Percentiles rank a stretch among this genome's conserved stretches.
Conservation (phyloP, 2,113 vertebrate species). For the Calonectris borealis region DNA sequence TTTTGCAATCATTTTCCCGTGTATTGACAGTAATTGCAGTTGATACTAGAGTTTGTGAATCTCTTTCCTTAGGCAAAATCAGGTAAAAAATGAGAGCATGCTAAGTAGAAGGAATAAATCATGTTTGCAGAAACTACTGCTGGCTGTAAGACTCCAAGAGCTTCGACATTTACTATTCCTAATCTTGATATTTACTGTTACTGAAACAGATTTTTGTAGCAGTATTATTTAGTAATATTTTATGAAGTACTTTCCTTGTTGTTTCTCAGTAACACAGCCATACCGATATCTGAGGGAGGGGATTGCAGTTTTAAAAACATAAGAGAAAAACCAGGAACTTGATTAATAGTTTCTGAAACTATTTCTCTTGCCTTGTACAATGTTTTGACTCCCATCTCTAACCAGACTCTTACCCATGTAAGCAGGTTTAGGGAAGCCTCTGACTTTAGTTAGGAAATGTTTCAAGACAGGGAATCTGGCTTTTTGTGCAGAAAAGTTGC, state of each 20-base stretch:
- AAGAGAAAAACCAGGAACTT: not conserved
- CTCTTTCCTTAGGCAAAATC: not conserved
- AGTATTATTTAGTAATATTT: not conserved
- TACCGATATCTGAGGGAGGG: not conserved
- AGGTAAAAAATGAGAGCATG: not conserved
- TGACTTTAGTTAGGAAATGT: not conserved
- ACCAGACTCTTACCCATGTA: accelerated
- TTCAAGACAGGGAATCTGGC: not conserved
- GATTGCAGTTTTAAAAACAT: not conserved
- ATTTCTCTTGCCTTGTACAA: not conserved
- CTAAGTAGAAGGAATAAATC: not conserved
- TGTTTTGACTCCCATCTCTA: not conserved
- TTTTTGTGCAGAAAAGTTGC: not conserved
- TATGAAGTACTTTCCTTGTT: not conserved
- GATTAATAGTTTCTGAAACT: not conserved
- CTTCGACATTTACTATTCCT: not conserved
- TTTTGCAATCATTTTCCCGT: not conserved
- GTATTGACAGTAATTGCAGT: not conserved
- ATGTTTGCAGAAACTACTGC: not conserved
- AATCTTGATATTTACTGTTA: not conserved
- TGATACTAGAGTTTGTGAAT: not conserved
- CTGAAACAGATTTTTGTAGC: not conserved
- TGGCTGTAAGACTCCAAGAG: not conserved
- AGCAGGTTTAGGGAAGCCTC: not conserved
- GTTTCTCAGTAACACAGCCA: not conserved